phyloP scores from a whole-genome alignment of 1,140 invertebrate genomes.

The Zaprionus vittiger region DNA sequence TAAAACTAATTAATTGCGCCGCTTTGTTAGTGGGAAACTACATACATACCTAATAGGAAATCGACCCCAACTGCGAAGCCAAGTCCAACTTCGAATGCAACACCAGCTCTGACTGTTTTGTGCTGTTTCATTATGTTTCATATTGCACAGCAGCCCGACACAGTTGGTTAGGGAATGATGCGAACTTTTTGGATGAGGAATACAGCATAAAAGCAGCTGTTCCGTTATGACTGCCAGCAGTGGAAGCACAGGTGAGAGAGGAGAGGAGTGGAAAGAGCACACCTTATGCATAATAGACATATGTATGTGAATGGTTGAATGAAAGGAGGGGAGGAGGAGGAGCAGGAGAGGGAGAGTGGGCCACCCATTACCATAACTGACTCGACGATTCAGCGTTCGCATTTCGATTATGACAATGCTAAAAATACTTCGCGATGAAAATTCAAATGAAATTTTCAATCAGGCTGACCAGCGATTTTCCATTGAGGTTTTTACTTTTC shows the following conservation, averaged over 20 bases:
- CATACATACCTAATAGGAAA: not conserved
- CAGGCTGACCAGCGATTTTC: constrained; percentile 47
- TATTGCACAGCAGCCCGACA: not conserved
- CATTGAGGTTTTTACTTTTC: constrained; percentile 8
- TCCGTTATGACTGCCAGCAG: constrained; percentile 37
- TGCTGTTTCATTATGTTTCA: constrained; percentile 26
- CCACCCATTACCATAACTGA: constrained; percentile 73
- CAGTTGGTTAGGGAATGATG: constrained; percentile 56
- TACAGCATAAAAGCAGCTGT: constrained; percentile 69
- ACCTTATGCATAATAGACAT: constrained; percentile 75
- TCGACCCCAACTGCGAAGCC: not conserved
- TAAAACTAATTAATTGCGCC: not conserved
- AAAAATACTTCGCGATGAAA: constrained; percentile 65
- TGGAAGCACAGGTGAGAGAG: not conserved
- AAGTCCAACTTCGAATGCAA: not conserved
- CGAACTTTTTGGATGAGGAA: constrained; percentile 63
- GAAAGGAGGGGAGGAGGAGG: not conserved
- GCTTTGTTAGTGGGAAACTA: not conserved
- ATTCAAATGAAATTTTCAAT: constrained; percentile 68
- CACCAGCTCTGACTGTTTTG: not conserved
- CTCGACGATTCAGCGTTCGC: constrained; percentile 45
- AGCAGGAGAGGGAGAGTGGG: not conserved
- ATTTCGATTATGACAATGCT: constrained; percentile 70
- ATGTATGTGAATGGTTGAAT: constrained; percentile 42
- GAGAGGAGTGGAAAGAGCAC: not conserved